These are phyloP conservation scores for Lordiphosa clarofinis DNA, from an alignment of 1,140 invertebrate genomes.

Conservation along the genomic window DNA sequence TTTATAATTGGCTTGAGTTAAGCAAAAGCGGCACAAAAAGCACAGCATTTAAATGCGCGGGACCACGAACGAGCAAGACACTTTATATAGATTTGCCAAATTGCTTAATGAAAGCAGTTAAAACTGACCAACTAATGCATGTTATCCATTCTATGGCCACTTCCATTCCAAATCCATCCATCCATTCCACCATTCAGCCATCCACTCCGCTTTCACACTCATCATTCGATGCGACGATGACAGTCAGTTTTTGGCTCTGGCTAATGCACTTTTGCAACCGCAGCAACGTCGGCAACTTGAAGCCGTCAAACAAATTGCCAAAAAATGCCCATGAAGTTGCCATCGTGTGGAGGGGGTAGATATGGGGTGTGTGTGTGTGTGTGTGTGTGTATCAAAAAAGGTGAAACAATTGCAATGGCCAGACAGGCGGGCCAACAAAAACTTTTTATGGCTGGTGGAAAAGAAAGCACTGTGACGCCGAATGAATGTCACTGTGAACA, in stretches of 20 bases:
- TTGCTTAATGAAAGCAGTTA: no score
- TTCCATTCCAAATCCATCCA: no score
- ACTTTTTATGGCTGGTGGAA: conserved; percentile 64
- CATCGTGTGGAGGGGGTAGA: neutral
- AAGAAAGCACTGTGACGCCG: conserved; percentile 66
- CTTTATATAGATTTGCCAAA: no score
- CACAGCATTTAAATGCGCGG: no score
- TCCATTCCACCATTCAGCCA: neutral
- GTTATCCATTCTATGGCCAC: no score
- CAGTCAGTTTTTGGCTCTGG: conserved; percentile 44
- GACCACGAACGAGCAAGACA: no score
- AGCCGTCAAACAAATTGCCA: conserved; percentile 73
- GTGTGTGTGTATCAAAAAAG: conserved; percentile 22
- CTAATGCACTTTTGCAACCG: conserved; percentile 77
- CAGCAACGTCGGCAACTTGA: conserved; percentile 74
- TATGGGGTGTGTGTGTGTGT: neutral
- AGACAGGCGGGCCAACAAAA: conserved; percentile 47
- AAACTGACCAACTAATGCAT: no score
- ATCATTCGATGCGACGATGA: conserved; percentile 55
- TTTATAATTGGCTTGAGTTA: no score
- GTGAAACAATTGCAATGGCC: conserved; percentile 57
- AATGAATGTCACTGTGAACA: conserved; percentile 78
- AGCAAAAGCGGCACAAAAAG: no score
- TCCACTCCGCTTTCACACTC: conserved; percentile 25
- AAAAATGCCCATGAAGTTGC: conserved; percentile 36